These are phyloP conservation scores for Pangasius krempfi DNA, from an alignment of 2,797 vertebrate species.

Conservation along the genomic window DNA sequence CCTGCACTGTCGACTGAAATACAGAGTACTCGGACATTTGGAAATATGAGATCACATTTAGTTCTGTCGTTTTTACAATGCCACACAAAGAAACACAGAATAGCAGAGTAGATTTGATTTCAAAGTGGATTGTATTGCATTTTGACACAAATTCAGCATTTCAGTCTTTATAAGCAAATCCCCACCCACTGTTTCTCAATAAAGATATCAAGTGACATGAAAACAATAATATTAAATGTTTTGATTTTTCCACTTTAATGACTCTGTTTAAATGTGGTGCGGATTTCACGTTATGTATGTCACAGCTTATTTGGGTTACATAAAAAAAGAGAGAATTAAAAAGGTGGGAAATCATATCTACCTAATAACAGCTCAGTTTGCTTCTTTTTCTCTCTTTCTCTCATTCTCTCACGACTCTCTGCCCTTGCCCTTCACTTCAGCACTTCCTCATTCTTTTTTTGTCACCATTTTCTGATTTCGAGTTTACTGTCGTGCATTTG, in stretches of 20 bases:
- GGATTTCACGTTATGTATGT: neutral
- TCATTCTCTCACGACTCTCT: neutral
- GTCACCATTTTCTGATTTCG: neutral
- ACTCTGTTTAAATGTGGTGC: too few relatives aligned
- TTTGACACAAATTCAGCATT: neutral
- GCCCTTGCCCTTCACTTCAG: neutral
- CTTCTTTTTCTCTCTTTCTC: neutral
- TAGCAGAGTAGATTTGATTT: neutral
- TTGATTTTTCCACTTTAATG: neutral
- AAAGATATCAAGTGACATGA: neutral
- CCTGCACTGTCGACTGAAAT: neutral
- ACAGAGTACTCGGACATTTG: neutral
- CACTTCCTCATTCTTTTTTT: constrained; percentile 23
- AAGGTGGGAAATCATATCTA: neutral
- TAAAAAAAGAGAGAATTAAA: neutral
- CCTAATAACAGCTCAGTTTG: neutral
- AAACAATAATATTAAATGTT: neutral
- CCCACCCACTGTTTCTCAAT: neutral
- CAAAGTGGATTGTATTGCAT: neutral
- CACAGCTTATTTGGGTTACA: neutral
- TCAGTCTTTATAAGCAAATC: neutral
- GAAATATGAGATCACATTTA: neutral
- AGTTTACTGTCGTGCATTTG: neutral
- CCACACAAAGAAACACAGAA: neutral
- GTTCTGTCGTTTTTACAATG: neutral